Evolutionary conservation across 1,140 invertebrate species (phyloP), one percentile per base, ranked within the genome.

Genomic region (Bombus turneri): DNA sequence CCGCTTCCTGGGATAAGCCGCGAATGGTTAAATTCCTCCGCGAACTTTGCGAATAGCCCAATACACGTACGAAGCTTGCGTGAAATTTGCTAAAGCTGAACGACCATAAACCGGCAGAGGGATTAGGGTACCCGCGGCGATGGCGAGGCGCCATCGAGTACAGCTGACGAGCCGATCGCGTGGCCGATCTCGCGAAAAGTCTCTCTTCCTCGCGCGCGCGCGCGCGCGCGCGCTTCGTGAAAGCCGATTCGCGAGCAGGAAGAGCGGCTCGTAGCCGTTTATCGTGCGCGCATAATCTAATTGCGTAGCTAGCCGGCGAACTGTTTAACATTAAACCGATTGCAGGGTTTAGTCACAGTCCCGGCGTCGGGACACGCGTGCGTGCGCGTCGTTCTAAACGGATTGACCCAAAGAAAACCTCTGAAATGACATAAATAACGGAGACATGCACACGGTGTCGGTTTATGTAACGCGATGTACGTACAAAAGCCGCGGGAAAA

Each of bases 371-470:
- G 39, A 62, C 83, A 59, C 68, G 72, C 84, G 84, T 69, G 84
- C 85, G 81, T 82, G 75, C 74, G 41, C 62, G 57, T 53, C 90
- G 86, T 92, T 91, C 91, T 93, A 95, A 95, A 95, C 92, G 94
- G 94, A 95, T 95, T 95, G 94, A 95, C 94, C 94, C 90, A 91
- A 93, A 93, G 94, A 95, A 95, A 95, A 95, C 94, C 94, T 94
- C 92, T 95, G 92, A 95, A 95, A 95, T 94, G 94, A 93, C 94
- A 94, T 92, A 94, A 95, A 95, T 95, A 94, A 94, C 90, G 88
- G 84, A 86, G 78, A 88, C 91, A 91, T 87, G 89, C 76, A 80
- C 81, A 66, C 41, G 22, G 81, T 68, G 59, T 80, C 86, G 75
- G 91, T 13, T 94, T 94, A 93, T 34, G 82, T 93, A 94, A 94